Evolutionary conservation across 1,140 invertebrate species (phyloP).

Genomic region (Danaus plexippus): DNA sequence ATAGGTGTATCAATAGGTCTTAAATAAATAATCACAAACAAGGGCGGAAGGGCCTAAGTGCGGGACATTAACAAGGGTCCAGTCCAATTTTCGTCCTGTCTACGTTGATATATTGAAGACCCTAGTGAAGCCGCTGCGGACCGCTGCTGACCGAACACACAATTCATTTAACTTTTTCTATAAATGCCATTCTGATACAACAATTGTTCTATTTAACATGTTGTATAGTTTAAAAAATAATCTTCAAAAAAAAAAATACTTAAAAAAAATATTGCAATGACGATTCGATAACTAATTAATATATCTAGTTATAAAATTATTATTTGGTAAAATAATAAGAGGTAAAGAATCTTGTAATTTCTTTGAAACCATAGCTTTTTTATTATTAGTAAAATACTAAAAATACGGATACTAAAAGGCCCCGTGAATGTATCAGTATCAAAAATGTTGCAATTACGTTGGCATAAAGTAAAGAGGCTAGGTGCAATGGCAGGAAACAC

Average conservation of each 20-base stretch:
- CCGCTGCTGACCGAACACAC: slow-evolving; percentile 37
- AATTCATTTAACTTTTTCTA: slow-evolving; percentile 58
- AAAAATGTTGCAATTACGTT: too few relatives aligned
- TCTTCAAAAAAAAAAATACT: too few relatives aligned
- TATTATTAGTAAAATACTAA: neutral
- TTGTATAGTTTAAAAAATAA: too few relatives aligned
- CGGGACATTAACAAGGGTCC: slow-evolving; percentile 69
- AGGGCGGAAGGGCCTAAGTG: slow-evolving; percentile 55
- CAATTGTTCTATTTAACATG: slow-evolving; percentile 5
- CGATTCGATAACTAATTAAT: too few relatives aligned
- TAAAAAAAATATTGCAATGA: too few relatives aligned
- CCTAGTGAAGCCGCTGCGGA: slow-evolving; percentile 40
- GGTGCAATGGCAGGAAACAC: slow-evolving; percentile 14
- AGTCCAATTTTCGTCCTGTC: slow-evolving; percentile 69
- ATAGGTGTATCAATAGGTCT: slow-evolving; percentile 56
- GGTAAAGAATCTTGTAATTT: too few relatives aligned
- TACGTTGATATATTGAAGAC: slow-evolving; percentile 65
- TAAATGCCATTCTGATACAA: slow-evolving; percentile 25
- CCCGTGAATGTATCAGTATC: too few relatives aligned
- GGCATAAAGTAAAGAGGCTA: slow-evolving; percentile 6
- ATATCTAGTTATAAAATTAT: too few relatives aligned
- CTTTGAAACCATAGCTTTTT: neutral
- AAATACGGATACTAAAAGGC: neutral
- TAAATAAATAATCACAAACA: slow-evolving; percentile 66
- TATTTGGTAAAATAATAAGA: too few relatives aligned